Percentiles rank a stretch among this genome's conserved stretches.
Evolutionary conservation across 2,113 vertebrate genomes (phyloP).

Genomic region (Rhinolophus sinicus): DNA sequence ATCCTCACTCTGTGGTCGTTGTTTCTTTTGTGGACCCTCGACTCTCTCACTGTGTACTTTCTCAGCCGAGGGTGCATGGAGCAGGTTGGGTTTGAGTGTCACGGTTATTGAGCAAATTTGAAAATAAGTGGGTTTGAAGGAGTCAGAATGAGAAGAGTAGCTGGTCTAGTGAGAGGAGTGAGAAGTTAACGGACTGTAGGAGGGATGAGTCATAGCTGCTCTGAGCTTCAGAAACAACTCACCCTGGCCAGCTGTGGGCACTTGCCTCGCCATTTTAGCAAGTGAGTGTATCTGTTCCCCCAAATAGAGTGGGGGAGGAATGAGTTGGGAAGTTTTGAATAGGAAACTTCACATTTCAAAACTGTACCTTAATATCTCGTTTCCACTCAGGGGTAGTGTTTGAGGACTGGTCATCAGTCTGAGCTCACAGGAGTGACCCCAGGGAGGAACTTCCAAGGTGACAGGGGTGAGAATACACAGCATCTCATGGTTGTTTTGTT

Average conservation of each 20-base stretch:
- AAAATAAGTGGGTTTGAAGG: slow-evolving; percentile 81
- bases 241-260: slow-evolving; percentile 75
- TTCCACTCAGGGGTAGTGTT: not conserved
- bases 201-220: slow-evolving; percentile 81
- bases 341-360: not conserved
- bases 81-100: slow-evolving; percentile 53
- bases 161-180: slow-evolving; percentile 62
- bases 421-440: not conserved
- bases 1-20: not conserved
- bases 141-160: slow-evolving; percentile 77
- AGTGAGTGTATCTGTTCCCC: not conserved
- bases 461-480: not conserved
- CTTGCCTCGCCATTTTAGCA: slow-evolving; percentile 26
- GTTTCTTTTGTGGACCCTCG: not conserved
- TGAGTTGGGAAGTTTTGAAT: not conserved
- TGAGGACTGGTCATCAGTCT: not conserved
- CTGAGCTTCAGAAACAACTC: slow-evolving; percentile 82
- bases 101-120: slow-evolving; percentile 80
- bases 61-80: slow-evolving; percentile 26
- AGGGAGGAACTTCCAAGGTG: not conserved
- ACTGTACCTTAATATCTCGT: not conserved
- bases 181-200: slow-evolving; percentile 67
- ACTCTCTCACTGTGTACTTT: not conserved
- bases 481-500: not conserved
- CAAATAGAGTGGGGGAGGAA: not conserved